phyloP scores from a whole-genome alignment of 92 coral and sea anemone species.

The Paramuricea clavata region DNA sequence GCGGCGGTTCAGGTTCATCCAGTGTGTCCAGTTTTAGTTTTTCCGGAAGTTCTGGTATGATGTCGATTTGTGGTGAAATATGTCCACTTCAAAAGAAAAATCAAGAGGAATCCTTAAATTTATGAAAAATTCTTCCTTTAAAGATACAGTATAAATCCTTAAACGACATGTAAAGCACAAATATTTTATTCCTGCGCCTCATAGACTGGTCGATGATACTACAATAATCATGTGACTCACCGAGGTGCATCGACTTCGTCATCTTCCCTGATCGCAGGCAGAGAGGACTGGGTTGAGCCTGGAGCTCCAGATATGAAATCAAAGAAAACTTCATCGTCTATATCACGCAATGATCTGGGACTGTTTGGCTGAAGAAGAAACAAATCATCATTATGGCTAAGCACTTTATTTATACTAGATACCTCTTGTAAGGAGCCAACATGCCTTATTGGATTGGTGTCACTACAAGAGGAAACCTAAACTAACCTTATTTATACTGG shows the following conservation, averaged over 20 bases:
- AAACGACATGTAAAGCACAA: no score
- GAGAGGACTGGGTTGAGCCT: constrained; percentile 51
- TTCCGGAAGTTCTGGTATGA: constrained; percentile 40
- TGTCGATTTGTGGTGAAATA: constrained; percentile 29
- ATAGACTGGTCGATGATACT: no score
- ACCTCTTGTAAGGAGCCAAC: no score
- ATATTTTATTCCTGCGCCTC: no score
- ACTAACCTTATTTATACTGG: no score
- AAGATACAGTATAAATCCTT: no score
- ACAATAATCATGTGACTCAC: background rate
- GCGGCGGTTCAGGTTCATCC: constrained; percentile 81
- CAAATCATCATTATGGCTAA: background rate
- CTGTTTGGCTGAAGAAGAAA: constrained; percentile 40
- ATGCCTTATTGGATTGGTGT: no score
- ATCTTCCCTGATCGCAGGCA: constrained; percentile 69
- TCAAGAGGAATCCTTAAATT: background rate
- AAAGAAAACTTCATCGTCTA: constrained; percentile 94
- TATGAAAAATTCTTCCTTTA: background rate
- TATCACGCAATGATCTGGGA: constrained; percentile 48
- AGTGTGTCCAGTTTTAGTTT: constrained; percentile 47
- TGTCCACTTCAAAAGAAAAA: background rate
- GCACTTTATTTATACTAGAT: background rate
- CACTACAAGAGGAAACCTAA: no score
- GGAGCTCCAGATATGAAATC: constrained; percentile 79
- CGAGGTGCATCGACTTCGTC: constrained; percentile 54